These are phyloP conservation scores for Chaenocephalus aceratus DNA, from an alignment of 2,113 vertebrate genomes.

Conservation along the genomic window DNA sequence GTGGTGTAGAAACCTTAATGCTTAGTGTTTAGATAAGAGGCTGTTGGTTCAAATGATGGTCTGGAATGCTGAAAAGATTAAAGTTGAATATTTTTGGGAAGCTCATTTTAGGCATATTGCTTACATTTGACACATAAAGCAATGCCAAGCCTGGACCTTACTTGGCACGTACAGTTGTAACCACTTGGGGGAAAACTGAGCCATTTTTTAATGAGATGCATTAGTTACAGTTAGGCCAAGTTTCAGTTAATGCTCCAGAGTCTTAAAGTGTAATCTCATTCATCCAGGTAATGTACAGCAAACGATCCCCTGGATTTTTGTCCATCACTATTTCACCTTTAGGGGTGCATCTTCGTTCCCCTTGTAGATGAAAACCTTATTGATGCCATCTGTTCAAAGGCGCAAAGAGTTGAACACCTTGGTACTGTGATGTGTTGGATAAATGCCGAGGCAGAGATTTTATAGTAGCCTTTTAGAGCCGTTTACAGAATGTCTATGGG, in stretches of 20 bases:
- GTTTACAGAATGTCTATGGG: not conserved
- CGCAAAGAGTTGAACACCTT: constrained; percentile 6
- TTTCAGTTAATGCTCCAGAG: constrained; percentile 3
- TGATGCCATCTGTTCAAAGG: constrained; percentile 49
- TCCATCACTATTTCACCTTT: constrained; percentile 3
- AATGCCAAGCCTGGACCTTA: not conserved
- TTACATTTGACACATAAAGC: constrained; percentile 4
- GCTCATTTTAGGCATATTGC: constrained; percentile 9
- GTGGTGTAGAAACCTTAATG: too few relatives aligned
- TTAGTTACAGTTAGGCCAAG: constrained; percentile 10
- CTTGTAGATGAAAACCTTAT: constrained; percentile 14
- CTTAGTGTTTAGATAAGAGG: too few relatives aligned
- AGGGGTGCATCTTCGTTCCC: constrained; percentile 13
- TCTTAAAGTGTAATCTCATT: constrained; percentile 5
- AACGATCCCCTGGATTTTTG: not conserved
- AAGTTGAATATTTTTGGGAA: not conserved
- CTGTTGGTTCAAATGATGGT: too few relatives aligned
- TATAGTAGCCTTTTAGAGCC: not conserved
- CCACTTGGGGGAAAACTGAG: constrained; percentile 6
- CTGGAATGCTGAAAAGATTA: too few relatives aligned
- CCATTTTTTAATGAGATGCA: constrained; percentile 22
- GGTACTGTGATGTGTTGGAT: not conserved
- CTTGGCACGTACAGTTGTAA: constrained; percentile 4
- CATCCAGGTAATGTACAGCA: constrained; percentile 18
- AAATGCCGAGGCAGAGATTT: not conserved